Percentiles rank a stretch among this genome's conserved stretches.
These are phyloP conservation scores for Eupleurogrammus muticus DNA, from an alignment of 2,797 vertebrate species.

Conservation along the genomic window DNA sequence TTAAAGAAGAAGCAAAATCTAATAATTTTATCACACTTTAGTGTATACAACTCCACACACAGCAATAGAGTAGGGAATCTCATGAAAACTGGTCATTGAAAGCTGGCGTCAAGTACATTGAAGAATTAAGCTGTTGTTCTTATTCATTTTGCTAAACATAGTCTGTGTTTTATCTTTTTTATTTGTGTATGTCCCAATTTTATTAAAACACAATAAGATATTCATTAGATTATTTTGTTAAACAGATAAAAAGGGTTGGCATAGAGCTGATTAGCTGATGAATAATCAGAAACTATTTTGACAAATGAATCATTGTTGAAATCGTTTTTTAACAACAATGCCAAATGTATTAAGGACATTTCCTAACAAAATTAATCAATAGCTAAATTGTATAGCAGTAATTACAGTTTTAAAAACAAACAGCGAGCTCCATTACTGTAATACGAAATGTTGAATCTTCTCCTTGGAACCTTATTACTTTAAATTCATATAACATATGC, in stretches of 20 bases:
- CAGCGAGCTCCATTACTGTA: not conserved
- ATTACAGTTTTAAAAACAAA: not conserved
- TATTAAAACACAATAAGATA: no score
- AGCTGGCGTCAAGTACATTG: no score
- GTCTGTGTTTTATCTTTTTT: not conserved
- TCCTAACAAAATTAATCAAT: no score
- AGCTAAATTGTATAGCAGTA: no score
- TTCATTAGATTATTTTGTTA: not conserved
- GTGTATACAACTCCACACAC: not conserved
- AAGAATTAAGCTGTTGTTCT: not conserved
- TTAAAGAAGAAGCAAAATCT: not conserved
- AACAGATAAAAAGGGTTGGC: not conserved
- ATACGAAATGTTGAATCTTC: not conserved
- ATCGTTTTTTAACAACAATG: no score
- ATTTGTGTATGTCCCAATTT: no score
- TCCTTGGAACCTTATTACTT: not conserved
- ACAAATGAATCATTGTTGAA: no score
- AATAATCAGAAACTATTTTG: no score
- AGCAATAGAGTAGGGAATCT: not conserved
- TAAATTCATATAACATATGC: not conserved
- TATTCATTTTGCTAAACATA: not conserved
- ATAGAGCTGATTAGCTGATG: no score
- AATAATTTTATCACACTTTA: not conserved
- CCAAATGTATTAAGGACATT: no score
- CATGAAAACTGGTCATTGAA: not conserved